Percentiles rank a stretch among this genome's conserved stretches.
phyloP scores from a whole-genome alignment of 2,113 vertebrate species.

The Petromus typicus region DNA sequence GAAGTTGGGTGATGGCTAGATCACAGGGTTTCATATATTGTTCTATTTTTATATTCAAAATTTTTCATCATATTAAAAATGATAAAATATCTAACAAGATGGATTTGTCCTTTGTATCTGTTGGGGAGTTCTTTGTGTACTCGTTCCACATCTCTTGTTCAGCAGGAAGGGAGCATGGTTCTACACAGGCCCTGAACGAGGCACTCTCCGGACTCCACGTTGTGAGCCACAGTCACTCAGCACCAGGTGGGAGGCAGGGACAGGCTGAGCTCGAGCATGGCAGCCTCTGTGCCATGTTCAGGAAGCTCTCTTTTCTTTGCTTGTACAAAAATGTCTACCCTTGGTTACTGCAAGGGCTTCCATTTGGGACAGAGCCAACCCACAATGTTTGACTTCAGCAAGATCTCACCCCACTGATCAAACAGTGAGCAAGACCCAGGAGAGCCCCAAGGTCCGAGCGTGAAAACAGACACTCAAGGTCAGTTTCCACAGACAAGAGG shows the following conservation, averaged over 20 bases:
- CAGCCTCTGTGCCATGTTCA: accelerated
- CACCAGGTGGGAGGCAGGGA: background rate
- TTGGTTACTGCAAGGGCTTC: background rate
- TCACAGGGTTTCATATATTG: background rate
- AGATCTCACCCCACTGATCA: background rate
- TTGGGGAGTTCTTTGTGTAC: background rate
- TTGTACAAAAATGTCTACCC: background rate
- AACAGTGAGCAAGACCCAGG: background rate
- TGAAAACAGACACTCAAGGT: background rate
- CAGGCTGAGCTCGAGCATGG: accelerated
- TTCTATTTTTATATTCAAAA: background rate
- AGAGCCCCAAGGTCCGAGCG: background rate
- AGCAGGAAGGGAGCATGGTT: accelerated
- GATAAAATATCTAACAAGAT: background rate
- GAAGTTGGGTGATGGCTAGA: background rate
- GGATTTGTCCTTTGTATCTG: background rate
- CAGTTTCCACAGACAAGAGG: background rate
- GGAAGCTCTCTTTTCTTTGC: background rate
- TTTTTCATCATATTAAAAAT: background rate
- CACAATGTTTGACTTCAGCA: background rate
- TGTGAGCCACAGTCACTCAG: background rate
- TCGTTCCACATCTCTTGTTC: background rate
- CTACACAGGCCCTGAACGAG: too few species aligned
- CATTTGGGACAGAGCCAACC: background rate
- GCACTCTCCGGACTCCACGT: too few species aligned